phyloP scores from a whole-genome alignment of 2,888 invertebrate genomes.

The Leucophenga maculata region DNA sequence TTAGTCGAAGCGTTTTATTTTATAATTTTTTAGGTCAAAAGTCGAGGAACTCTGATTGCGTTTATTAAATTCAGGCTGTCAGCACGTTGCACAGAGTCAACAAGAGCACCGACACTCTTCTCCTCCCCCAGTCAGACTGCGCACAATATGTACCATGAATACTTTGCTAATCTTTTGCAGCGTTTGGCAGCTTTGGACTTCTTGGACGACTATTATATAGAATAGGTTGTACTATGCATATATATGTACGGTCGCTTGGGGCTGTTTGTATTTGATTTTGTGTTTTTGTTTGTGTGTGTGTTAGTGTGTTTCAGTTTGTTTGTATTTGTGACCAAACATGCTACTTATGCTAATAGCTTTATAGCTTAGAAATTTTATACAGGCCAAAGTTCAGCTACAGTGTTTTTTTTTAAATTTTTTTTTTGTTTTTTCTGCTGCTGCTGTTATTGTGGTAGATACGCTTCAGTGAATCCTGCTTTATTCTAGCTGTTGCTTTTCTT shows the following conservation, averaged over 20 bases:
- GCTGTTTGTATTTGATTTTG: constrained; percentile 1
- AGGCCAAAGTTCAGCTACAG: neutral
- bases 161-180: constrained; percentile 29
- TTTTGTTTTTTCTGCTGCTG: neutral
- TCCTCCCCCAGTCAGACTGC: too few relatives aligned
- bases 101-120: constrained; percentile 24
- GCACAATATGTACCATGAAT: too few relatives aligned
- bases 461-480: neutral
- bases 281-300: constrained; percentile 24
- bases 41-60: constrained; percentile 64
- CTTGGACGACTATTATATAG: too few relatives aligned
- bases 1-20: constrained; percentile 15
- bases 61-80: constrained; percentile 35
- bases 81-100: neutral
- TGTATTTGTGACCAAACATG: constrained; percentile 17
- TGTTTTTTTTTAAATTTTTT: neutral
- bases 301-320: constrained; percentile 11
- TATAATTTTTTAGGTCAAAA: constrained; percentile 60
- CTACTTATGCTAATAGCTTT: constrained; percentile 23
- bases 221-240: too few relatives aligned
- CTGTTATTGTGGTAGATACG: neutral
- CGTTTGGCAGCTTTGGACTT: too few relatives aligned
- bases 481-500: neutral
- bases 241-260: too few relatives aligned
- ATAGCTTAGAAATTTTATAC: neutral